Evolutionary conservation across 2,113 vertebrate species (phyloP), one percentile per base, ranked within the genome.

Genomic region (Dicrurus megarhynchus): DNA sequence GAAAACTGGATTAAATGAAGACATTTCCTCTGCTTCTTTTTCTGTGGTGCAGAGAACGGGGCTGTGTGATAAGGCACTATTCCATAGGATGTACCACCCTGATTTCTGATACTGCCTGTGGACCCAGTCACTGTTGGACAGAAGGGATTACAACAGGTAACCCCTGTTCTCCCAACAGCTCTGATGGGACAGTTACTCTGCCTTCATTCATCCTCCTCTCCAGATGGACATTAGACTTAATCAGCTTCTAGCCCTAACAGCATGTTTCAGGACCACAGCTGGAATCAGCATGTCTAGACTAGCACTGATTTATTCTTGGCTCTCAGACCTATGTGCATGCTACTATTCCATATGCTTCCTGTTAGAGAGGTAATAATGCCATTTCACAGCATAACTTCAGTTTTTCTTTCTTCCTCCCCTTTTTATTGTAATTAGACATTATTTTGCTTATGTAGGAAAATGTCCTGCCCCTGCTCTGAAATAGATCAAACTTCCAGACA

Each of bases 311-410:
- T 96, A 93, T 94, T 96, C 80, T 94, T 96, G 95, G 86, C 83
- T 93, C 37, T 90, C 76, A 92, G 93, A 84, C 49, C 52, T 57
- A 0, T 73, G 57, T 86, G 73, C 77, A 84, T 55, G 84, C 69
- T 92, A 87, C 83, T 95, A 92, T 90, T 95, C 93, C 92, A 93
- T 94, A 89, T 93, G 96, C 88, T 92, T 96, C 74, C 71, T 90
- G 65, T 95, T 92, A 92, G 50, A 74, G 82, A 84, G 80, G 88
- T 41, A 95, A 92, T 93, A 90, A 86, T 95, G 90, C 56, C 77
- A 75, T 82, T 93, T 94, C 77, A 92, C 37, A 67, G 60, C 30
- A 33, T 5, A 92, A 61, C 41, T 75, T 41, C 55, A 67, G 28
- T 35, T 81, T 86, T 83, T 46, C 39, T 77, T 64, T 88, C 55